Base-by-base conservation (phyloP, 2,797 vertebrate species). In the Ara ararauna region DNA sequence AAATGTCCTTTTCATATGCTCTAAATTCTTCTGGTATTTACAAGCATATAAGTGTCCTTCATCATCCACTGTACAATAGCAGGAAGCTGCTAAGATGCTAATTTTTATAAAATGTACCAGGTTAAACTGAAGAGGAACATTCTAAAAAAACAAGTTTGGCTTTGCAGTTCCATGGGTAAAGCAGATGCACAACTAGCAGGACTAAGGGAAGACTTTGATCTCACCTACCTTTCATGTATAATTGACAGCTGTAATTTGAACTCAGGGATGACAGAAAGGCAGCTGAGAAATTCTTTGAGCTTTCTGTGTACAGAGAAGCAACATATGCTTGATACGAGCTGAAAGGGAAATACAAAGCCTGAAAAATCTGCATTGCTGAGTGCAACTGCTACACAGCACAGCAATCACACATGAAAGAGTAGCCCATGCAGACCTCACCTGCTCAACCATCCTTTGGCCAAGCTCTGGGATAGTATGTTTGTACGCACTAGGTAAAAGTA, bases 241-340 rank as follows among this genome's bases (percentile, higher is more conserved):
- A 96, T 92, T 89, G 95, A 96, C 93, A 89, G 87, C 5, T 14
- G 65, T 96, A 96, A 97, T 96, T 95, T 95, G 92, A 89, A 91
- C 81, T 84, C 1, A 0, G 64, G 89, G 84, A 91, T 94, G 87
- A 96, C 0, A 76, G 88, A 64, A 82, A 92, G 34, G 77, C 74
- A 91, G 62, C 51, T 54, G 68, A 89, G 79, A 56, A 81, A 47
- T 82, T 89, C 89, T 85, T 14, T 48, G 78, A 90, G 89, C 38
- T 50, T 67, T 42, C 34, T 70, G 78, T 30, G 17, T 81, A 81
- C 70, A 78, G 73, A 85, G 70, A 90, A 86, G 45, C 78, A 95
- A 44, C 83, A 89, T 38, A 89, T 67, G 89, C 54, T 86, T 42
- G 87, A 16, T 20, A 50, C 11, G 56, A 79, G 85, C 77, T 54